Evolutionary conservation across 2,113 vertebrate species (phyloP).

Genomic region (Rhinoptilus africanus): DNA sequence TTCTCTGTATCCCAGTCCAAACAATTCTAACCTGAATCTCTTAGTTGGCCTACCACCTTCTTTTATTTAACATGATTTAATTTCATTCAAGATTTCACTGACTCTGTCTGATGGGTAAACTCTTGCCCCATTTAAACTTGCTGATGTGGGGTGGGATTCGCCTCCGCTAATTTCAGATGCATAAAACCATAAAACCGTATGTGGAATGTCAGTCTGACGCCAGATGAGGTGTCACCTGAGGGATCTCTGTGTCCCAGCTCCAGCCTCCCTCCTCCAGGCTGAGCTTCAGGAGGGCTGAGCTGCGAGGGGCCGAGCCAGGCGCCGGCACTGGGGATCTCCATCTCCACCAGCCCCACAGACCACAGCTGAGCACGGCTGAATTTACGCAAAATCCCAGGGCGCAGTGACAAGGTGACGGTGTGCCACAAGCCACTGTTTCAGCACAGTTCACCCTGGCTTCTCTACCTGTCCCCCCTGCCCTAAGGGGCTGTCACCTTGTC

Average conservation of each 20-base stretch:
- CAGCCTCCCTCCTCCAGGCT: neutral
- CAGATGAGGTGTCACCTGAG: accelerated
- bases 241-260: neutral
- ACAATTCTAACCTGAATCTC: neutral
- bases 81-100: neutral
- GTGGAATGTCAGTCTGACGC: neutral
- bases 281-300: neutral
- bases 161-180: accelerated
- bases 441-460: neutral
- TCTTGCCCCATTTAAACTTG: neutral
- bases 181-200: neutral
- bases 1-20: neutral
- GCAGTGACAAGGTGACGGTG: neutral
- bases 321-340: neutral
- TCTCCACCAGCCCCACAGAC: neutral
- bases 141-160: neutral
- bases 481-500: neutral
- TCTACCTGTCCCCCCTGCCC: too few relatives aligned
- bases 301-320: neutral
- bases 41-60: neutral
- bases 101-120: neutral
- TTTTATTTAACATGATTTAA: neutral
- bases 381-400: neutral
- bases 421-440: neutral
- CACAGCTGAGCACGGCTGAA: neutral